Evolutionary conservation across 2,888 invertebrate species (phyloP), one percentile per base, ranked within the genome.

Genomic region (Synanthedon formicaeformis): DNA sequence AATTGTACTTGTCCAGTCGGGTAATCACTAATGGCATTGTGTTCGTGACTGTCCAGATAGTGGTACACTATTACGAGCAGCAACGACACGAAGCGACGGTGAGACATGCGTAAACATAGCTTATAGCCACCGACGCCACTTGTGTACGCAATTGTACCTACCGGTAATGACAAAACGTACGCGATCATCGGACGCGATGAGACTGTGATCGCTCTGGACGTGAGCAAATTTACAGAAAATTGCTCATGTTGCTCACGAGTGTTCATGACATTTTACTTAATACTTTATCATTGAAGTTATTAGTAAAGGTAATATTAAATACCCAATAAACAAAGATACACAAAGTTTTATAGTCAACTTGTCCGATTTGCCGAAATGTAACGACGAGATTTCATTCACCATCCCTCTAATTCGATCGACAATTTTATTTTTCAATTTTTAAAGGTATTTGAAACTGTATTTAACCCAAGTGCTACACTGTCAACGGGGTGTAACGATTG

Each of bases 1-100:
- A 54, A 55, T 55, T 57, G 73, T 78, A 70, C 68, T 56, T 55
- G 61, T 60, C 65, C 45, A 45, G 45, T 45, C 45, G n/a, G 45
- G 45, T 45, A 13, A 34, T 57, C 34, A 58, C 67, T 84, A 84
- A 83, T 83, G 83, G 80, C 80, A 76, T 67, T 58, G 67, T 59
- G 73, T 78, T 80, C 82, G 81, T 81, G 78, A 69, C 59, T 71
- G 45, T 45, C 45, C 45, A 34, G 45, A 45, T 66, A 69, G n/a
- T 51, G 8, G 34, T 34, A 2, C 34, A 34, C 34, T 10, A 34
- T 34, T 34, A 34, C 34, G 34, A 34, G 34, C 34, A 34, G 5
- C 27, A 34, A 34, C 34, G 34, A 34, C 34, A 34, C 34, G 34
- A 34, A 8, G 2, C 34, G 34, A 34, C 34, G 34, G 34, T 34